Base-by-base conservation (phyloP, 2,113 vertebrate genomes). In the Bambusicola thoracicus region DNA sequence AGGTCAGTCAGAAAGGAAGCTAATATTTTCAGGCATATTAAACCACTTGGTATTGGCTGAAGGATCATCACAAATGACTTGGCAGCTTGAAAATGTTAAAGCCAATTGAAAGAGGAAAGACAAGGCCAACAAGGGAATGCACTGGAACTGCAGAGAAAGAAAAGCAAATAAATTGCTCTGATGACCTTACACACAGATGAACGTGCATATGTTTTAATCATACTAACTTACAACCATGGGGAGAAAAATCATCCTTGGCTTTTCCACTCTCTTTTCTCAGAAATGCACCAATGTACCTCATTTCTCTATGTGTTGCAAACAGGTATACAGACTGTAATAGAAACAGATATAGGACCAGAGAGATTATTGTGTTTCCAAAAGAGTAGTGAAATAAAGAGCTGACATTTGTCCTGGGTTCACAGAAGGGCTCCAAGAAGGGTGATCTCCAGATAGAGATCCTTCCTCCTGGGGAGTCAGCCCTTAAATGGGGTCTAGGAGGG, bases 221-320 rank as follows among this genome's bases (percentile, higher is more conserved):
- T 3, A 11, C 20, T 19, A 10, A 29, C 4, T 4, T 51, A 36
- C 6, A 62, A 5, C 6, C 16, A 5, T 3, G 1, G 13, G 29
- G 20, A 66, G 11, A 8, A 58, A 81, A 87, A 7, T 6, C 18
- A 2, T 6, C 44, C 21, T n/a, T 61, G 53, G 25, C 14, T 89
- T 68, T 40, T 62, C n/a, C 22, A 5, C 2, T 1, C 10, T 74
- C 17, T 36, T 41, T 58, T 44, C 32, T 38, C 75, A 53, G 32
- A 70, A 49, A 1, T 2, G 10, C 46, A 18, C 11, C 14, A 10
- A 62, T 0, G 2, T 19, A 15, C 27, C 38, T 76, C 0, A 0
- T 38, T 41, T 56, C n/a, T 70, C 15, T n/a, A n/a, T n/a, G n/a
- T n/a, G n/a, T n/a, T n/a, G n/a, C n/a, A n/a, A n/a, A n/a, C n/a